These are phyloP conservation scores for Caenorhabditis remanei DNA, from an alignment of 1,140 invertebrate genomes.

Conservation along the genomic window DNA sequence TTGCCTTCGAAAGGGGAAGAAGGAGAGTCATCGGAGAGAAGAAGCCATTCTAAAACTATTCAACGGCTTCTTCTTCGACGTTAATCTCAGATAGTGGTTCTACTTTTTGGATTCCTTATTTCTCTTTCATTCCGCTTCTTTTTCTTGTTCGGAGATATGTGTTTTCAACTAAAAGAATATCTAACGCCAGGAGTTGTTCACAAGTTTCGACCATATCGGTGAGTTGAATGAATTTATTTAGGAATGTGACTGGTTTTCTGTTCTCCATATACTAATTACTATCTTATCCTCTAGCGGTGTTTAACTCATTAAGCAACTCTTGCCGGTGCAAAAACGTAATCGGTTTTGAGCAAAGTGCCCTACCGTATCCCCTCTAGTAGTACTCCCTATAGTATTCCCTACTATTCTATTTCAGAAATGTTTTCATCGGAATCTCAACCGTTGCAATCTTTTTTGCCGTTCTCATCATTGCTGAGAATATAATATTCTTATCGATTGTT, in stretches of 20 bases:
- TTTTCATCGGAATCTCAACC: conserved; percentile 4
- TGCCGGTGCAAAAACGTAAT: no score
- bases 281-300: no score
- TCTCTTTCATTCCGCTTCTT: neutral
- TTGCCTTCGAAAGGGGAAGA: neutral
- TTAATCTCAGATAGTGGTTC: neutral
- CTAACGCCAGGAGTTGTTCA: conserved; percentile 21
- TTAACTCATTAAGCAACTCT: neutral
- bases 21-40: neutral
- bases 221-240: neutral
- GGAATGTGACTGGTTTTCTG: neutral
- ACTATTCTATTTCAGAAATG: conserved; percentile 18
- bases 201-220: conserved; percentile 35
- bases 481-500: conserved; percentile 21
- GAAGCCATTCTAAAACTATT: neutral
- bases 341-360: no score
- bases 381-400: neutral
- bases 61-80: neutral
- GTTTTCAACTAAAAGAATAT: conserved; percentile 34
- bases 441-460: conserved; percentile 24
- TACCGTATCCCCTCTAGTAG: neutral
- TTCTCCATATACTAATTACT: no score
- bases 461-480: conserved; percentile 21
- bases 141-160: neutral
- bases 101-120: neutral